These are phyloP conservation scores for Cygnus olor DNA, from an alignment of 2,797 vertebrate species.

Conservation along the genomic window DNA sequence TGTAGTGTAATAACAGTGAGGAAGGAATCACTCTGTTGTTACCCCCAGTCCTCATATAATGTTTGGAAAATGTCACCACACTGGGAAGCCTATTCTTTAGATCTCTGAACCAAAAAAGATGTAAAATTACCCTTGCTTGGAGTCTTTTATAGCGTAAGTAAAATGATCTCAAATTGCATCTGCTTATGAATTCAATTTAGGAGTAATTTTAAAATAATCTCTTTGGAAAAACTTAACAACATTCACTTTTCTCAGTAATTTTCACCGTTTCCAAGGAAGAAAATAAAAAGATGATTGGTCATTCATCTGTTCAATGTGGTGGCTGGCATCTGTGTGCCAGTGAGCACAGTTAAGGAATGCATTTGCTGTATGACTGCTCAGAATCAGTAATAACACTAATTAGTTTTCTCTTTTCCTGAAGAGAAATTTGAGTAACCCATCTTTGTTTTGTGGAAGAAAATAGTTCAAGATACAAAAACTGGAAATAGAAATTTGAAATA, in stretches of 20 bases:
- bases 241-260: constrained; percentile 28
- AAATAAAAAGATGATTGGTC: constrained; percentile 53
- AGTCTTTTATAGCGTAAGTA: not conserved
- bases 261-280: constrained; percentile 23
- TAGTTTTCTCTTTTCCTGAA: constrained; percentile 45
- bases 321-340: constrained; percentile 24
- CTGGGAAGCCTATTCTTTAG: not conserved
- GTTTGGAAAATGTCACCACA: not conserved
- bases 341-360: constrained; percentile 7
- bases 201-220: constrained; percentile 51
- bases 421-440: not conserved
- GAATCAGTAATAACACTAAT: constrained; percentile 40
- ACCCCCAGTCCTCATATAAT: not conserved
- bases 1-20: not conserved
- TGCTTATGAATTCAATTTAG: constrained; percentile 49
- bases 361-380: constrained; percentile 44
- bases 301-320: constrained; percentile 34
- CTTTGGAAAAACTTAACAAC: not conserved
- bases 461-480: not conserved
- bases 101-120: constrained; percentile 8
- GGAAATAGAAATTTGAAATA: not conserved
- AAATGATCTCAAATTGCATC: constrained; percentile 29
- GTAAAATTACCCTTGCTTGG: not conserved
- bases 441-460: not conserved
- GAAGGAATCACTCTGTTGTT: not conserved